phyloP scores from a whole-genome alignment of 1,140 invertebrate genomes.

The Luehdorfia chinensis region DNA sequence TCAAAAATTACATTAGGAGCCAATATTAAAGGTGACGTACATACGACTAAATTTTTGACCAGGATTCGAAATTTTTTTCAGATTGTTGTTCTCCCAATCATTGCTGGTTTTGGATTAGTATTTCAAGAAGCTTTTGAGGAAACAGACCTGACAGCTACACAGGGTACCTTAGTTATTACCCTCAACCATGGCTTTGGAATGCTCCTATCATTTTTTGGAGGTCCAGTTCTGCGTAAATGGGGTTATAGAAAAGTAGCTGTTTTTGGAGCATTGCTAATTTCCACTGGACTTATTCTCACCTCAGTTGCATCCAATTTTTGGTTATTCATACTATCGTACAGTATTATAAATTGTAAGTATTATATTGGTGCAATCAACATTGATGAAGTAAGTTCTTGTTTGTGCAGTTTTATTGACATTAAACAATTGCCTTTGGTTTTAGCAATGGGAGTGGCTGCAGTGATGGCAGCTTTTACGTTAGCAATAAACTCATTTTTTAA shows the following conservation, averaged over 20 bases:
- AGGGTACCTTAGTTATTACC: conserved; percentile 79
- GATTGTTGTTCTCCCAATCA: conserved; percentile 78
- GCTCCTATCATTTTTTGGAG: conserved; percentile 79
- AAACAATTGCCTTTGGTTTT: conserved; percentile 34
- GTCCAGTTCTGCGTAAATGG: conserved; percentile 76
- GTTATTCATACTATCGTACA: conserved; percentile 79
- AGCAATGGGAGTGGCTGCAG: conserved; percentile 69
- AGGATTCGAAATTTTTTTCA: conserved; percentile 51
- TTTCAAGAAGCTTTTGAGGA: conserved; percentile 77
- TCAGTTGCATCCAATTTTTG: conserved; percentile 71
- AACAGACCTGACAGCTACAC: conserved; percentile 72
- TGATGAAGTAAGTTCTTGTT: background rate
- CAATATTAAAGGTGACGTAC: no score
- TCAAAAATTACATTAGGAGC: no score
- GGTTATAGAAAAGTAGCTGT: conserved; percentile 79
- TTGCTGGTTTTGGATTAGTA: conserved; percentile 78
- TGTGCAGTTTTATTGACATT: conserved; percentile 2
- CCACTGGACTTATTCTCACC: conserved; percentile 74
- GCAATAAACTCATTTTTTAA: conserved; percentile 78
- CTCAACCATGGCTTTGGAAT: conserved; percentile 81
- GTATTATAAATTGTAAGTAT: conserved; percentile 81
- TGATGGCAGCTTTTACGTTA: conserved; percentile 70
- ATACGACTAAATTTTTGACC: no score
- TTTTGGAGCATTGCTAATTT: conserved; percentile 66
- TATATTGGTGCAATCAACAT: no score